Evolutionary conservation across 1,140 invertebrate species (phyloP), one percentile per base, ranked within the genome.

Genomic region (Kradibia gibbosae): DNA sequence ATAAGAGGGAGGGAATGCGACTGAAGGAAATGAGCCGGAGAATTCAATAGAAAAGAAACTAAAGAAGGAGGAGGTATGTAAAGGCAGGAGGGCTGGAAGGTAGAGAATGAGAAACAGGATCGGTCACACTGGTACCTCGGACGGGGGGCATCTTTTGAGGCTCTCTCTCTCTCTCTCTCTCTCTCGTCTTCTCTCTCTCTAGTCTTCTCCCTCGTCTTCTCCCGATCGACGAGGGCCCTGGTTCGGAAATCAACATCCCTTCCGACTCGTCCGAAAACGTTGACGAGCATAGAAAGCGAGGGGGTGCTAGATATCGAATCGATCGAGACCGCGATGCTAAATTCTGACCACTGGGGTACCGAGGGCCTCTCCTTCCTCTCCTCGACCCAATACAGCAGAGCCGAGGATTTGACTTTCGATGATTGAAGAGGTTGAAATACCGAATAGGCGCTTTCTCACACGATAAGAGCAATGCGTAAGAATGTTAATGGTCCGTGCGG

Each of bases 71-170:
- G 57, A 78, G 75, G 60, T 78, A 78, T 67, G 75, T 55, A 78
- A 50, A 65, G 60, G 42, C 5, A 20, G 42, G 39, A 25, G 71
- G 34, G 42, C 5, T 31, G 57, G 65, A n/a, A 71, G 53, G 1
- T 20, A 17, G 78, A 74, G 57, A 67, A 76, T 60, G 73, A 76
- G 74, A 81, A 76, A 81, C 80, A 81, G 80, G 73, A 81, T 76
- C 50, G 80, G 36, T 57, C 34, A 50, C 76, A 45, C 70, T 74
- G 75, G 62, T 67, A 67, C 36, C n/a, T n/a, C n/a, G n/a, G n/a
- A n/a, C n/a, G n/a, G n/a, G n/a, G n/a, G 20, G 62, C 62, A 77
- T 74, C 50, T 48, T 81, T 55, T 65, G 57, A 39, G 55, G 53
- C 36, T 62, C 60, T 82, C 71, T 55, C 20, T 50, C 39, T n/a